Conservation (phyloP, 23 tunicate species). For the Halocynthia roretzi region DNA sequence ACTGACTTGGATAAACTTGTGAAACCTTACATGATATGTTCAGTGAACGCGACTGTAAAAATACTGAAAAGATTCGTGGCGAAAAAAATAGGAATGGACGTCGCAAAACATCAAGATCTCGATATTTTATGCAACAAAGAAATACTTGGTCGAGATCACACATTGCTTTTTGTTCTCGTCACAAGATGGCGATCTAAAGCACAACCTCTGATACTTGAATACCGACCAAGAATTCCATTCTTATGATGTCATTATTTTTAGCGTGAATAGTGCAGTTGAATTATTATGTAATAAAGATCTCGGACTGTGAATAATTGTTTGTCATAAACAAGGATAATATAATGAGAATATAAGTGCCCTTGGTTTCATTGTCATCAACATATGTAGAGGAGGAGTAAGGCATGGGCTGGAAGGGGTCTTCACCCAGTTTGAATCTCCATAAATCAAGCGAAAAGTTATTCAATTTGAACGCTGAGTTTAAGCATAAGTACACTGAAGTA, state of each 20-base stretch:
- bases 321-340: too few relatives aligned
- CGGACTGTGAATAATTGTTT: too few relatives aligned
- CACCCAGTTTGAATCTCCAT: too few relatives aligned
- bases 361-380: too few relatives aligned
- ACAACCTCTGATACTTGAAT: conserved; percentile 63
- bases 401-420: too few relatives aligned
- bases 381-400: too few relatives aligned
- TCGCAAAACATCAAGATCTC: conserved; percentile 40
- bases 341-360: too few relatives aligned
- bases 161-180: conserved; percentile 61
- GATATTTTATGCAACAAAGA: conserved; percentile 91
- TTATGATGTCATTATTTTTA: conserved; percentile 9
- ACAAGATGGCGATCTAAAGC: conserved; percentile 86
- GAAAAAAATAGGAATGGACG: conserved; percentile 59
- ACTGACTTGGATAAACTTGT: conserved; percentile 38
- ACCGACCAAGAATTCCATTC: conserved; percentile 54
- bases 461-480: too few relatives aligned
- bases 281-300: too few relatives aligned
- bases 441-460: too few relatives aligned
- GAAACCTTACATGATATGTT: conserved; percentile 69
- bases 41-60: conserved; percentile 77
- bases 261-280: too few relatives aligned
- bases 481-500: too few relatives aligned
- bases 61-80: conserved; percentile 76
- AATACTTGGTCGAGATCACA: conserved; percentile 89